Evolutionary conservation across 2,888 invertebrate species (phyloP), one percentile per base, ranked within the genome.

Genomic region (Idaea dimidiata): DNA sequence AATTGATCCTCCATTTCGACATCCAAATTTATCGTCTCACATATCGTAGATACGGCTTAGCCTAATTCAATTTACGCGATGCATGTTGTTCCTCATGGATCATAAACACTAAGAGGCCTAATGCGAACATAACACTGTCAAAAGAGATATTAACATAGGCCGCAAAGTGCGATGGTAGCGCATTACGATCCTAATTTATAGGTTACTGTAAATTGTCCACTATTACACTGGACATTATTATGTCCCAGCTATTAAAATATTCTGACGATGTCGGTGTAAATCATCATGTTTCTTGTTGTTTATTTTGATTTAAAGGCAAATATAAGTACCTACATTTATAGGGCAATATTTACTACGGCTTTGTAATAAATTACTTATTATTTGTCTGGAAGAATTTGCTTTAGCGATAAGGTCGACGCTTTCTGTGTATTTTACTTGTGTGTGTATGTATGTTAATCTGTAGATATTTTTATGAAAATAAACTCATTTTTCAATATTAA

Each of bases 1-100:
- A n/a, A n/a, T n/a, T n/a, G n/a, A n/a, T n/a, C n/a, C n/a, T n/a
- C n/a, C n/a, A n/a, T n/a, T n/a, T n/a, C n/a, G n/a, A 24, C 24
- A 24, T 43, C 10, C 14, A 7, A 8, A 14, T 43, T 43, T 43
- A 43, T 10, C 14, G 43, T 7, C 14, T 43, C 10, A 1, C 7
- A 43, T 7, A 8, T 43, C 2, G 6, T 43, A 43, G 10, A 43
- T 43, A 10, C 43, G 43, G 14, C 10, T 43, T 43, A 76, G 81
- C 78, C 81, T 76, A 79, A 83, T 85, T 43, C 43, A 43, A 43
- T 43, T 14, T 43, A 43, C 14, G 43, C 3, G 10, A 43, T 8
- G 43, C 43, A 43, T 43, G 43, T 43, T 10, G 43, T 10, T 10
- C 43, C 14, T 43, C 10, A 43, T 43, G 43, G 43, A 43, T 43